These are phyloP conservation scores for Drosophila hamatofila DNA, from an alignment of 2,888 invertebrate species.

Conservation along the genomic window DNA sequence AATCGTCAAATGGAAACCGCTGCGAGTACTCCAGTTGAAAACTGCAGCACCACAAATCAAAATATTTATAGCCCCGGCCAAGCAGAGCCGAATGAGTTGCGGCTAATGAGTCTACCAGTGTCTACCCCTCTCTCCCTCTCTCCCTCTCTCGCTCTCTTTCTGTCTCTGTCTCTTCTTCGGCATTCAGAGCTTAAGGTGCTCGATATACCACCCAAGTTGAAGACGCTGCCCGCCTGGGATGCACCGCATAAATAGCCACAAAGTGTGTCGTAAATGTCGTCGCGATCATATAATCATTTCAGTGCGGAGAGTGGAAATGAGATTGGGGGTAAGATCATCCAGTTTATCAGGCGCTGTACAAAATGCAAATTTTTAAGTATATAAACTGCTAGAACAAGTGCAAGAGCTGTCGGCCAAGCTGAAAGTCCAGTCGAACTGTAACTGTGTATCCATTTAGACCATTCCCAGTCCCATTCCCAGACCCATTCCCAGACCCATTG, in stretches of 20 bases:
- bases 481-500: slow-evolving; percentile 32
- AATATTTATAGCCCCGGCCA: slow-evolving; percentile 67
- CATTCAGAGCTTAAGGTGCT: slow-evolving; percentile 51
- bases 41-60: slow-evolving; percentile 73
- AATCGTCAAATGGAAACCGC: slow-evolving; percentile 62
- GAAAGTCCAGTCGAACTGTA: slow-evolving; percentile 31
- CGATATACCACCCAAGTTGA: slow-evolving; percentile 78
- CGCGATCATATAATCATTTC: slow-evolving; percentile 73
- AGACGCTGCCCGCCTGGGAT: slow-evolving; percentile 39
- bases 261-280: slow-evolving; percentile 82
- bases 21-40: slow-evolving; percentile 58
- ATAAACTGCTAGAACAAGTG: slow-evolving; percentile 76
- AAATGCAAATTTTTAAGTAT: slow-evolving; percentile 66
- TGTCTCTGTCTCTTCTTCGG: neutral
- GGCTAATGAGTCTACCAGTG: slow-evolving; percentile 64
- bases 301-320: neutral
- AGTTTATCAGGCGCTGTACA: slow-evolving; percentile 61
- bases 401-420: slow-evolving; percentile 33
- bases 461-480: slow-evolving; percentile 23
- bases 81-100: slow-evolving; percentile 15
- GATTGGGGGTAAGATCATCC: slow-evolving; percentile 28
- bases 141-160: neutral
- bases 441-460: slow-evolving; percentile 51
- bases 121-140: neutral
- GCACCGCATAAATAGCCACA: slow-evolving; percentile 81